Base-by-base conservation (phyloP, 2,888 invertebrate genomes). In the Calameuta filiformis region DNA sequence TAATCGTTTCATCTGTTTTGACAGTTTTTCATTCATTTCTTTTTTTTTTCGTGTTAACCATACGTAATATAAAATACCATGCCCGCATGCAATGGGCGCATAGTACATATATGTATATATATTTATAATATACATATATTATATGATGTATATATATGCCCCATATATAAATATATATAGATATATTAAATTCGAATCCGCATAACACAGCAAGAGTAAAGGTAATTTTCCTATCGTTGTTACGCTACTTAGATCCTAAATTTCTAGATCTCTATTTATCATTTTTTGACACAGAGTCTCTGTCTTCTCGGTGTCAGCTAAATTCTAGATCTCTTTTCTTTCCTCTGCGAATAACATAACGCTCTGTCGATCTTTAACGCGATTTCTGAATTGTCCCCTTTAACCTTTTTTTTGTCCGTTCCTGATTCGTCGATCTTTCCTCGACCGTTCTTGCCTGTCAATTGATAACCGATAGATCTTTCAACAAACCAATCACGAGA, bases 211-310 rank as follows among this genome's bases (percentile, higher is more conserved):
- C 56, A 56, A 56, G 56, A 56, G 56, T 56, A 56, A 56, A 23
- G 56, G 23, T 56, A 56, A 56, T 56, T 23, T 56, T 56, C 23
- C 34, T 74, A 74, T 74, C 74, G 74, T 73, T 73, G 35, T 74
- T 74, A 74, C 74, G 33, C 35, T 74, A 74, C 74, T 74, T 74
- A 35, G 35, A 34, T 35, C 37, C 71, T 71, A 71, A 2, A 71
- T 71, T 23, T 34, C 30, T 71, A 31, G 31, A 71, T 34, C 34
- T 71, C 71, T 56, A 56, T 56, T 56, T 56, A 56, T 9, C 9
- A 56, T 56, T 23, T 2, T 1, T 23, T 23, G 23, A 56, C 9
- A 23, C 23, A 2, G 9, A 56, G 56, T 23, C 56, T 2, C 9
- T 56, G 23, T 23, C 1, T 15, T 15, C 56, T 56, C 23, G 23